phyloP scores from a whole-genome alignment of 2,888 invertebrate species.

The Aethes cnicana region DNA sequence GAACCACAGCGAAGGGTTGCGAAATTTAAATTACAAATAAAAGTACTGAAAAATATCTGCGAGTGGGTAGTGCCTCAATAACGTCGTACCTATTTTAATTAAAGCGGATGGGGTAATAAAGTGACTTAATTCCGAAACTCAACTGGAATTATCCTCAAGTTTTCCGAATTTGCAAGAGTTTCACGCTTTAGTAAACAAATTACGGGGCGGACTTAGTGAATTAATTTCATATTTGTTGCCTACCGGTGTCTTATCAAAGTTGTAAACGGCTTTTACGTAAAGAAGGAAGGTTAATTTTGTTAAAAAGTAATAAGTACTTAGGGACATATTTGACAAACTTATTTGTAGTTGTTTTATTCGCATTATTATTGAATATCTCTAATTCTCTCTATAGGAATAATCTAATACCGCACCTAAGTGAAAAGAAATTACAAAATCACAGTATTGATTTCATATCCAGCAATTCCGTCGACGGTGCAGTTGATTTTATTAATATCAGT shows the following conservation, averaged over 20 bases:
- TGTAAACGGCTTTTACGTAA: no score
- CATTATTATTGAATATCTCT: no score
- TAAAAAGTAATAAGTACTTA: no score
- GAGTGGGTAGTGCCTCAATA: conserved; percentile 79
- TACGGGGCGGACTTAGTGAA: conserved; percentile 35
- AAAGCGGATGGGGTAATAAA: conserved; percentile 78
- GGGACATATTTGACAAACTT: no score
- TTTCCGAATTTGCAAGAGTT: conserved; percentile 45
- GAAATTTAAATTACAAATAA: conserved; percentile 83
- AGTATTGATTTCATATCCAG: no score
- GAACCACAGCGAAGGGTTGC: conserved; percentile 75
- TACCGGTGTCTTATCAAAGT: background rate
- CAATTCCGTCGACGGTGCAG: no score
- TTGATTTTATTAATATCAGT: no score
- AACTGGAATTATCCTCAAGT: conserved; percentile 54
- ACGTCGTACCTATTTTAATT: conserved; percentile 81
- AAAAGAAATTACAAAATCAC: no score
- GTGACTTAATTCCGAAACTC: conserved; percentile 71
- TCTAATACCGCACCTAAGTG: no score
- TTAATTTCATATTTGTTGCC: conserved; percentile 25
- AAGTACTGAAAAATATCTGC: conserved; percentile 80
- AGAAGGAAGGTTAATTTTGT: no score
- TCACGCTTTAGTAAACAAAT: conserved; percentile 41
- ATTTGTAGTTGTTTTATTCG: no score
- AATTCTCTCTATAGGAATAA: no score